Conservation (phyloP, 1,140 invertebrate species). For the Acromyrmex echinatior region DNA sequence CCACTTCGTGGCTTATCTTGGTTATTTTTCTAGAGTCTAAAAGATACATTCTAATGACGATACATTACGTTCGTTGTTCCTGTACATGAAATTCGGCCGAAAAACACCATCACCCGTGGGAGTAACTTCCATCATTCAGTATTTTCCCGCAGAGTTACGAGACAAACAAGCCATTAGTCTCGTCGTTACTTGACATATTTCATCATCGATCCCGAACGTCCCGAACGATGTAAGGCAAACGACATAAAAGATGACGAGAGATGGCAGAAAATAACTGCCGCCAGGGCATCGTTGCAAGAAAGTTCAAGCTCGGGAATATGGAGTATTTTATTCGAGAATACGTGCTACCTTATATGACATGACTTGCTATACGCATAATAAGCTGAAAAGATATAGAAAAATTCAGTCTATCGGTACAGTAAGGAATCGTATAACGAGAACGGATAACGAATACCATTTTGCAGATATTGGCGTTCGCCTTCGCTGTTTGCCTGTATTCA, state of each 20-base stretch:
- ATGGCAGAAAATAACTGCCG: neutral
- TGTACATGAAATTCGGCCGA: neutral
- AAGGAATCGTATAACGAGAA: neutral
- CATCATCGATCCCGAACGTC: slow-evolving; percentile 8
- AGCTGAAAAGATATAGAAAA: neutral
- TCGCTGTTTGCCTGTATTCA: slow-evolving; percentile 14
- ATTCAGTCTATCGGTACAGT: neutral
- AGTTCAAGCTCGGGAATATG: neutral
- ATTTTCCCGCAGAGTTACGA: slow-evolving; percentile 28
- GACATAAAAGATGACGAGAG: slow-evolving; percentile 14
- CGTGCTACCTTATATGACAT: neutral
- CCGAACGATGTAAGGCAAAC: slow-evolving; percentile 21
- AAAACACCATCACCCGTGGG: neutral
- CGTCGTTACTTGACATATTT: slow-evolving; percentile 24
- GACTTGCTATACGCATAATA: neutral
- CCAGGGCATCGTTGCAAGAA: slow-evolving; percentile 17
- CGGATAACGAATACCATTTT: slow-evolving; percentile 2
- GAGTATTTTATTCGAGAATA: neutral
- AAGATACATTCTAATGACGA: neutral
- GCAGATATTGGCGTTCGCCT: slow-evolving; percentile 2
- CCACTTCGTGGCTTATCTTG: neutral
- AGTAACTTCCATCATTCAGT: slow-evolving; percentile 4
- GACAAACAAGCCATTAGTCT: slow-evolving; percentile 42
- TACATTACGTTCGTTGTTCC: neutral
- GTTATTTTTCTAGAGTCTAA: neutral